Conservation (phyloP, 2,888 invertebrate species). For the Meghimatium bilineatum region DNA sequence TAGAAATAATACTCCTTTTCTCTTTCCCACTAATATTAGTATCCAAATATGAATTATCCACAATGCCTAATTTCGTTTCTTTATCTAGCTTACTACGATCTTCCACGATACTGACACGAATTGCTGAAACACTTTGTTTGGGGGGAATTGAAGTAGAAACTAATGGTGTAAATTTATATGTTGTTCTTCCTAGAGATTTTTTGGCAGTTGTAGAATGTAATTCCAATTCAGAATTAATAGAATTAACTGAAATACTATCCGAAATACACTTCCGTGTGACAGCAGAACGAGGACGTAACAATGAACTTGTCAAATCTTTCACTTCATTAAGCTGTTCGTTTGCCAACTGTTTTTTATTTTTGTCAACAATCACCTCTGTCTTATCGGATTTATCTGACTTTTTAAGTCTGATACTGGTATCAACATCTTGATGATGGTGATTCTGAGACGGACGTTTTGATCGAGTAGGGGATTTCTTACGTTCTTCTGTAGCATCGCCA, state of each 20-base stretch:
- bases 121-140: constrained; percentile 34
- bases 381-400: constrained; percentile 42
- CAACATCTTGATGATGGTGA: constrained; percentile 30
- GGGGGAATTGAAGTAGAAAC: constrained; percentile 43
- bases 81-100: constrained; percentile 20
- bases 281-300: constrained; percentile 22
- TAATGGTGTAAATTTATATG: constrained; percentile 40
- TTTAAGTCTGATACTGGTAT: constrained; percentile 21
- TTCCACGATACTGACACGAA: constrained; percentile 24
- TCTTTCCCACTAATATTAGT: constrained; percentile 10
- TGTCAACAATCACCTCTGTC: constrained; percentile 42
- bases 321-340: constrained; percentile 46
- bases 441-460: constrained; percentile 37
- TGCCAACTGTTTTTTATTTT: constrained; percentile 37
- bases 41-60: constrained; percentile 30
- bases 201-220: constrained; percentile 10
- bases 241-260: constrained; percentile 47
- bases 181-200: constrained; percentile 14
- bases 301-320: constrained; percentile 25
- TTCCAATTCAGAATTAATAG: constrained; percentile 34
- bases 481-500: constrained; percentile 51
- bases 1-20: constrained; percentile 24
- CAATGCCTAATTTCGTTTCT: constrained; percentile 27
- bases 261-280: constrained; percentile 39
- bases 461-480: constrained; percentile 41